Conservation (phyloP, 2,888 invertebrate genomes). For the Thereva nobilitata region DNA sequence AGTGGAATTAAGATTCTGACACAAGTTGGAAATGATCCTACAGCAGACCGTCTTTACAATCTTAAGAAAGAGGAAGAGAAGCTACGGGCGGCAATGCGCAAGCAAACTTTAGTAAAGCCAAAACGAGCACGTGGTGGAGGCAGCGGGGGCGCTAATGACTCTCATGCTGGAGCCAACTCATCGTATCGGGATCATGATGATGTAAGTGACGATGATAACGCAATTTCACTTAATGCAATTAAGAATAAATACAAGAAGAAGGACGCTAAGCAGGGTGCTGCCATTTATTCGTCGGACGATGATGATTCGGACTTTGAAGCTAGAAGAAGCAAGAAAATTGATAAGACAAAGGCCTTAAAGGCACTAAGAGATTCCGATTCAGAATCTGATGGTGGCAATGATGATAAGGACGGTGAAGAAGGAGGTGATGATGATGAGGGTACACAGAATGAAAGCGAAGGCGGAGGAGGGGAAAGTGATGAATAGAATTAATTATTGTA, state of each 20-base stretch:
- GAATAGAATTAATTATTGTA: background rate
- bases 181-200: conserved; percentile 70
- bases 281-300: conserved; percentile 89
- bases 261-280: conserved; percentile 55
- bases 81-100: conserved; percentile 82
- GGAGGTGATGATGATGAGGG: conserved; percentile 49
- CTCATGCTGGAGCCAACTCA: conserved; percentile 52
- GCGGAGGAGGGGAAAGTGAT: conserved; percentile 43
- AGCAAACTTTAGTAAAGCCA: conserved; percentile 61
- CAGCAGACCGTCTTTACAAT: conserved; percentile 86
- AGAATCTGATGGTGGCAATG: conserved; percentile 53
- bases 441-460: conserved; percentile 41
- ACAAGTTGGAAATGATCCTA: conserved; percentile 80
- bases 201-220: conserved; percentile 91
- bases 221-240: conserved; percentile 90
- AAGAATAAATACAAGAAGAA: conserved; percentile 87
- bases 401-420: conserved; percentile 46
- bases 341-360: conserved; percentile 77
- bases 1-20: conserved; percentile 95
- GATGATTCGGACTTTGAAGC: conserved; percentile 77
- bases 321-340: conserved; percentile 67
- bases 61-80: conserved; percentile 98
- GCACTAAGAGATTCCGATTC: conserved; percentile 80
- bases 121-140: conserved; percentile 57
- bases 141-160: conserved; percentile 56